Evolutionary conservation across 2,797 vertebrate species (phyloP).

Genomic region (Sebastes vulpes): DNA sequence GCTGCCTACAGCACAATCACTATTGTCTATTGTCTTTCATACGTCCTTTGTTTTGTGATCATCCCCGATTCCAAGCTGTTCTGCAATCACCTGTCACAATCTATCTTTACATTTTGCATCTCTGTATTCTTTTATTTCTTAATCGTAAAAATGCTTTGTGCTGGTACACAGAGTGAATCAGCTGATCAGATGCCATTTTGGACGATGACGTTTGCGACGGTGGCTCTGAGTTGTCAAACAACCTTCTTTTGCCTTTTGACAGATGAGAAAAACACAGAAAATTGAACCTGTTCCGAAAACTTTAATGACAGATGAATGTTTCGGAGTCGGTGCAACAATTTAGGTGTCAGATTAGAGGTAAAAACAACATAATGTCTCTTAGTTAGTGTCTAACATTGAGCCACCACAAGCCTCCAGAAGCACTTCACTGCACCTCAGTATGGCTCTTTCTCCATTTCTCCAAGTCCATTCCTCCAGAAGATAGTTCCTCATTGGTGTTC

Average conservation of each 20-base stretch:
- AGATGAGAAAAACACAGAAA: background rate
- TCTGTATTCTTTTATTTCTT: too few relatives aligned
- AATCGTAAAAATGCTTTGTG: background rate
- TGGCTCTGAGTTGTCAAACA: background rate
- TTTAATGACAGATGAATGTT: background rate
- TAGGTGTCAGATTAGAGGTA: background rate
- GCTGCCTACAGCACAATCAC: fast-evolving
- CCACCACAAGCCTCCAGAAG: too few relatives aligned
- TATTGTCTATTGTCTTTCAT: background rate
- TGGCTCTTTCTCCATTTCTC: background rate
- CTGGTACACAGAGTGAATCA: fast-evolving
- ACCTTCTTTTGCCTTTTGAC: background rate
- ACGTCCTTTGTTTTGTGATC: background rate
- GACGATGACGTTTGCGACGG: too few relatives aligned
- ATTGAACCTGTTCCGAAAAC: background rate
- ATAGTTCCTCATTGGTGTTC: background rate
- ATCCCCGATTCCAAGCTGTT: too few relatives aligned
- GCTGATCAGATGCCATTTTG: too few relatives aligned
- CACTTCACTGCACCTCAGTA: background rate
- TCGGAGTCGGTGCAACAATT: background rate
- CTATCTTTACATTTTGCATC: too few relatives aligned
- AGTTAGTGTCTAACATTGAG: background rate
- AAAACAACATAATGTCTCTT: background rate
- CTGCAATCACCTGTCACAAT: too few relatives aligned
- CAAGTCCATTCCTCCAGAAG: background rate